Conservation (phyloP, 2,888 invertebrate species). For the Griposia aprilina region DNA sequence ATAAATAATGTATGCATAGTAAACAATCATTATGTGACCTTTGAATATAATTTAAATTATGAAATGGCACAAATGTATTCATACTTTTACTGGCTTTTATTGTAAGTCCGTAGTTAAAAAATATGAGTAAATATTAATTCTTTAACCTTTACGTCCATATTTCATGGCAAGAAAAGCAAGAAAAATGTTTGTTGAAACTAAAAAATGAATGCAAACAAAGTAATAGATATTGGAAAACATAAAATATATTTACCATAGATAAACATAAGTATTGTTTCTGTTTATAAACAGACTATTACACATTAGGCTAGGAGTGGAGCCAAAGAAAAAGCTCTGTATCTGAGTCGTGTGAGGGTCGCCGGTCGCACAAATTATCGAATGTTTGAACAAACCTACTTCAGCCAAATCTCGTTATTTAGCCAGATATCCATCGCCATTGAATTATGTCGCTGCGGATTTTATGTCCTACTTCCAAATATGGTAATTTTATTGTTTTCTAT, state of each 20-base stretch:
- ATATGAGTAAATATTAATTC: neutral
- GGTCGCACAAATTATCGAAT: constrained; percentile 25
- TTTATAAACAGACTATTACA: constrained; percentile 63
- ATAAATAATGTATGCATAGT: neutral
- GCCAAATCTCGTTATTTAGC: constrained; percentile 6
- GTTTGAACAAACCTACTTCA: constrained; percentile 24
- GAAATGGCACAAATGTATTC: neutral
- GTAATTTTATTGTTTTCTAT: constrained; percentile 14
- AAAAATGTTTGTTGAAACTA: neutral
- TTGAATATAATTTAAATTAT: neutral
- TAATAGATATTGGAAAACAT: constrained; percentile 9
- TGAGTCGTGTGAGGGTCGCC: constrained; percentile 36
- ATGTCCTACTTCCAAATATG: constrained; percentile 22
- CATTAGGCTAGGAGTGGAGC: constrained; percentile 66
- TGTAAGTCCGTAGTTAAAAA: neutral
- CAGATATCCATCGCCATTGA: constrained; percentile 5
- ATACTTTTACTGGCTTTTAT: neutral
- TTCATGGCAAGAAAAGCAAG: neutral
- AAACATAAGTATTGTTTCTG: constrained; percentile 39
- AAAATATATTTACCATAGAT: neutral
- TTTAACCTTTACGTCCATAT: neutral
- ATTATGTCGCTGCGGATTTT: constrained; percentile 7
- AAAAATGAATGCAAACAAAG: neutral
- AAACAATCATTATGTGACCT: neutral
- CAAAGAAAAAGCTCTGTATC: constrained; percentile 50